Percentiles rank a stretch among this genome's conserved stretches.
Conservation (phyloP, 2,797 vertebrate species). For the Austrolebias charrua region DNA sequence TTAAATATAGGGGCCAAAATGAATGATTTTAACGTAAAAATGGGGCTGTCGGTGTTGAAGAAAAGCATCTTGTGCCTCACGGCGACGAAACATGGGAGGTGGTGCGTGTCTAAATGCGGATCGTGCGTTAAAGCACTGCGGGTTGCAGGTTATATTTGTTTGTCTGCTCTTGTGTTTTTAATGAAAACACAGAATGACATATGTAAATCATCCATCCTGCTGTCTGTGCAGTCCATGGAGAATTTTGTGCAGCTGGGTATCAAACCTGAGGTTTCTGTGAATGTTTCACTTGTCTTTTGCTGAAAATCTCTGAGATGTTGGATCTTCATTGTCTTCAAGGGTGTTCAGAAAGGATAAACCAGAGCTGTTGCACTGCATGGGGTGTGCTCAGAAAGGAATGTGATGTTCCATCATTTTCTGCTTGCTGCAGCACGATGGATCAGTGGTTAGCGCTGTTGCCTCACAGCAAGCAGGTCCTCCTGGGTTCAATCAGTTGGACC, state of each 20-base stretch:
- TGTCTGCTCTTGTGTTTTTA: slow-evolving; percentile 20
- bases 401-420: too few relatives aligned
- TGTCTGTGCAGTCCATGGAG: neutral
- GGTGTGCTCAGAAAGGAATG: too few relatives aligned
- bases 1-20: neutral
- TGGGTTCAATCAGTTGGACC: too few relatives aligned
- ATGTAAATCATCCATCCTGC: neutral
- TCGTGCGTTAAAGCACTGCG: slow-evolving; percentile 27
- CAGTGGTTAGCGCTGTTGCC: too few relatives aligned
- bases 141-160: slow-evolving; percentile 47
- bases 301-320: too few relatives aligned
- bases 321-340: too few relatives aligned
- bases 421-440: too few relatives aligned
- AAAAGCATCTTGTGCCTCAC: slow-evolving; percentile 9
- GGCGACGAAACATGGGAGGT: slow-evolving; percentile 22
- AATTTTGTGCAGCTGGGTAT: slow-evolving; percentile 5
- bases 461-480: too few relatives aligned
- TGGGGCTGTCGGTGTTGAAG: neutral
- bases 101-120: slow-evolving; percentile 20
- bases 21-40: neutral
- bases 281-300: too few relatives aligned
- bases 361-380: too few relatives aligned
- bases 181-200: slow-evolving; percentile 27
- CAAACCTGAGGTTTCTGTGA: slow-evolving; percentile 33
- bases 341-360: too few relatives aligned